Percentiles rank a stretch among this genome's conserved stretches.
Conservation (phyloP, 2,797 vertebrate genomes). For the Scolopax bukidnonensis region DNA sequence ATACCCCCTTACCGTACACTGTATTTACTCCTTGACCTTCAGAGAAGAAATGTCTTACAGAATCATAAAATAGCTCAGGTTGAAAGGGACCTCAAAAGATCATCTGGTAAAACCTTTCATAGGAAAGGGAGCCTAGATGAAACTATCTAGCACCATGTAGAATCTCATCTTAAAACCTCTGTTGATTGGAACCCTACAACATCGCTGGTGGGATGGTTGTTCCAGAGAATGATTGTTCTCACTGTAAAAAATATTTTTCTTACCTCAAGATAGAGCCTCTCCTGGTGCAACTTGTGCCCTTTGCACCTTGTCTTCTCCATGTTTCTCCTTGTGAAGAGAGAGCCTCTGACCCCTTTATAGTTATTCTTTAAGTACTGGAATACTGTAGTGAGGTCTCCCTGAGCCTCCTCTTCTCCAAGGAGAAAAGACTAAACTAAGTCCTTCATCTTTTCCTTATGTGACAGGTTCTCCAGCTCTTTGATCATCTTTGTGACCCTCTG, state of each 20-base stretch:
- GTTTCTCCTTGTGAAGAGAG: not conserved
- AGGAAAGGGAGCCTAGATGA: not conserved
- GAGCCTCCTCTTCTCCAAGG: not conserved
- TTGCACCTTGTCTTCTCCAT: not conserved
- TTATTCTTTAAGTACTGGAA: not conserved
- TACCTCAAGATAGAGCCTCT: not conserved
- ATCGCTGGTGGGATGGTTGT: not conserved
- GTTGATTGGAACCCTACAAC: not conserved
- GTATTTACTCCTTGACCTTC: not conserved
- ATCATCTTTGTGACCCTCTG: not conserved
- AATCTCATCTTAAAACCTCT: not conserved
- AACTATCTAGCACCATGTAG: not conserved
- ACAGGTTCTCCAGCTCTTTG: not conserved
- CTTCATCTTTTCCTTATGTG: not conserved
- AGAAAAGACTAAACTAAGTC: not conserved
- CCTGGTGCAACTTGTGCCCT: not conserved
- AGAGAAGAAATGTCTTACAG: not conserved
- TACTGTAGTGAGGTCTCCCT: not conserved
- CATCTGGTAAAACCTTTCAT: not conserved
- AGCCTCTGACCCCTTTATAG: not conserved
- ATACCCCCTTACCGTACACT: rapidly evolving
- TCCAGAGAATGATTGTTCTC: not conserved
- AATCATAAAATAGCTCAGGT: not conserved
- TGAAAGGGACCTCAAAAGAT: not conserved
- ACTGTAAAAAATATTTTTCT: not conserved